Evolutionary conservation across 1,140 invertebrate genomes (phyloP), one percentile per base, ranked within the genome.

Genomic region (Macrosteles quadrilineatus): DNA sequence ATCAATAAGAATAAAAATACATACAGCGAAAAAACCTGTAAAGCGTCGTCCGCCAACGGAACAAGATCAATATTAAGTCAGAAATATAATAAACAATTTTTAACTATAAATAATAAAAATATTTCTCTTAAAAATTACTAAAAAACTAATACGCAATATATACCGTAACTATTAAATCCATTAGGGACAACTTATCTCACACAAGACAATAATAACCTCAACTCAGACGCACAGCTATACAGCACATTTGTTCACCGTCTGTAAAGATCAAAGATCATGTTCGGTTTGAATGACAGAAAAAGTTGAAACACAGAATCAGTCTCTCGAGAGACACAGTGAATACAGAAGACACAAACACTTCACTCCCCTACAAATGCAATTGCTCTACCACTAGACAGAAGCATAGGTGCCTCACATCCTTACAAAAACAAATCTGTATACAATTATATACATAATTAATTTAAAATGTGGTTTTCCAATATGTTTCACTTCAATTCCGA

Each of bases 61-160:
- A 43, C 19, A 66, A 66, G n/a, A 19, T 27, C 17, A 27, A 19
- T 23, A 32, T 19, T 63, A 63, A 25, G 32, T 30, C 32, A 45
- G 32, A 43, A 23, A 12, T 57, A 36, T 59, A 59, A 59, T 59
- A 59, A 23, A 59, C n/a, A 2, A 66, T 45, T n/a, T 66, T 43
- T 66, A 25, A 43, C 63, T 66, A 66, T 43, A 66, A 66, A 66
- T 66, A 66, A 66, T 66, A 66, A 66, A 66, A 66, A 66, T 43
- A 27, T 43, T 66, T 43, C 45, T 66, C 36, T 45, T 66, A 45
- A 66, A 66, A 66, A 66, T 43, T 45, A 45, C 63, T 66, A 66
- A 29, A 66, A 66, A 32, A 66, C 12, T 59, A 59, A 6, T 59
- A 66, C 45, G 21, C 40, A 25, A 66, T 66, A 66, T 66, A 45